Evolutionary conservation across 2,797 vertebrate genomes (phyloP).

Genomic region (Chanos chanos): DNA sequence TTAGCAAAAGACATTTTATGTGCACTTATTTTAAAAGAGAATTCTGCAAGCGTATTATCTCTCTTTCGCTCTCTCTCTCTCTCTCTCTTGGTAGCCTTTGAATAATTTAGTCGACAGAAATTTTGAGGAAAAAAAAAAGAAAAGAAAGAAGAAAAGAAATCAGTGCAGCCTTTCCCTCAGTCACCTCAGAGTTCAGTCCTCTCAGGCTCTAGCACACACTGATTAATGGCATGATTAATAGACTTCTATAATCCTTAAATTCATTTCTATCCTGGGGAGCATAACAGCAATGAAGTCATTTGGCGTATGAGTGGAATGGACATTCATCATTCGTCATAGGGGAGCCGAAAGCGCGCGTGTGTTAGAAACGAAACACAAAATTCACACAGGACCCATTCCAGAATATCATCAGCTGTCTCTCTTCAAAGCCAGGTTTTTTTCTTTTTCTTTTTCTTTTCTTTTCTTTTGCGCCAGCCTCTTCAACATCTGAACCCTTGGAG

Average conservation of each 20-base stretch:
- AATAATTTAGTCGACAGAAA: conserved; percentile 25
- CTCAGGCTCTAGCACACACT: conserved; percentile 6
- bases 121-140: conserved; percentile 12
- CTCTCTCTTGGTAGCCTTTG: background rate
- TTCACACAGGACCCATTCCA: too few species aligned
- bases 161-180: conserved; percentile 14
- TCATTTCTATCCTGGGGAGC: conserved; percentile 33
- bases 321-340: too few species aligned
- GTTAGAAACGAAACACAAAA: too few species aligned
- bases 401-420: too few species aligned
- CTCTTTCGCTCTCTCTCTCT: background rate
- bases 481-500: too few species aligned
- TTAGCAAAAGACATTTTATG: background rate
- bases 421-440: conserved; percentile 45
- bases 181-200: background rate
- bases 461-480: too few species aligned
- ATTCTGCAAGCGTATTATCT: background rate
- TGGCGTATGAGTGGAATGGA: too few species aligned
- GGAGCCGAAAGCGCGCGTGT: too few species aligned
- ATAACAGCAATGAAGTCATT: conserved; percentile 38
- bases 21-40: background rate
- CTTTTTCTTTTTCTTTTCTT: too few species aligned
- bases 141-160: conserved; percentile 21
- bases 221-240: conserved; percentile 38
- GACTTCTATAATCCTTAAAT: conserved; percentile 30